Evolutionary conservation across 2,113 vertebrate genomes (phyloP), one percentile per base, ranked within the genome.

Genomic region (Syrmaticus mikado): DNA sequence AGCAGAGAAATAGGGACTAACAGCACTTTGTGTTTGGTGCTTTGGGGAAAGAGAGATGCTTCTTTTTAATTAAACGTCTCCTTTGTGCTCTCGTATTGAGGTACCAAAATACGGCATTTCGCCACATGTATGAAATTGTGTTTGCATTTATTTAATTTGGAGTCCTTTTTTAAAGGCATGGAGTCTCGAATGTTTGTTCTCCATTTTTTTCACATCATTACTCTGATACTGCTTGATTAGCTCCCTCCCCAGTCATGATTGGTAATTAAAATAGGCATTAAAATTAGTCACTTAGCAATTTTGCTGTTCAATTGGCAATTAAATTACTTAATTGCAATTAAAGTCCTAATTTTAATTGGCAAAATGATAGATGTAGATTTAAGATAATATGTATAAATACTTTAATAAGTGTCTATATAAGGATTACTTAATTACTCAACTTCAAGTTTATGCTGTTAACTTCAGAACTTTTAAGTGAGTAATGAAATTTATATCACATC

Each of bases 241-340:
- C 98, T 97, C 98, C 98, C 98, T 98, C 97, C 98, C 98, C 98
- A 98, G 98, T 98, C 98, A 99, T 98, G 98, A 98, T 98, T 98
- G 98, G 98, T 98, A 98, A 99, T 99, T 99, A 99, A 99, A 98
- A 98, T 98, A 98, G 97, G 98, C 98, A 98, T 98, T 98, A 98
- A 99, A 99, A 99, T 98, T 98, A 98, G 98, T 98, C 98, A 98
- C 98, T 98, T 98, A 98, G 98, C 99, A 99, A 99, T 98, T 98
- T 98, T 98, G 98, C 98, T 97, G 98, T 99, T 98, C 98, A 99
- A 99, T 98, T 98, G 98, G 98, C 98, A 99, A 99, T 99, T 99
- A 99, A 99, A 98, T 98, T 98, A 98, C 98, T 98, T 99, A 99
- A 99, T 98, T 98, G 98, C 98, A 98, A 99, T 99, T 99, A 98